Evolutionary conservation across 2,113 vertebrate genomes (phyloP), one percentile per base, ranked within the genome.

Genomic region (Sorex fumeus): DNA sequence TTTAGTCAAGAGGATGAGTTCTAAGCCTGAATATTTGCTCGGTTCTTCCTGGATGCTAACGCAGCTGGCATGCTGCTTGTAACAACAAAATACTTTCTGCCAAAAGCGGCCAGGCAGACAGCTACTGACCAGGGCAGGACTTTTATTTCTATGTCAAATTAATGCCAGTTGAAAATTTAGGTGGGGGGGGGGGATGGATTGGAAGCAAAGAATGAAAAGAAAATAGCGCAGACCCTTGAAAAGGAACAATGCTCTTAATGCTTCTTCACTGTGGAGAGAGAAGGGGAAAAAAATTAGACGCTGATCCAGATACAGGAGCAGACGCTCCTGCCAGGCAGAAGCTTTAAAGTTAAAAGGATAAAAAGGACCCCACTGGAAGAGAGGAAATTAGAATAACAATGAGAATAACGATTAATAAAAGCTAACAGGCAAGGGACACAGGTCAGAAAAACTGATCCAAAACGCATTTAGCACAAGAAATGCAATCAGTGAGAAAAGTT

Each of bases 21-120:
- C 92, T 95, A 97, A 97, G 82, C 91, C 36, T 94, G 74, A 94
- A 86, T 95, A 96, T 97, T 97, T 97, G 96, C 94, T 96, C 97
- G 66, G 93, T 95, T 70, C 74, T 94, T 82, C 74, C 91, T 95
- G 92, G 86, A 78, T 94, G 90, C 95, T 97, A 97, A 97, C 97
- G 96, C 95, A 93, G 94, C 90, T 96, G 82, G 92, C 43, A 83
- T 95, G 89, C 87, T 94, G 96, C 87, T 95, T 97, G 87, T 90
- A 97, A 97, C 93, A 95, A 96, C 95, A 90, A 96, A 90, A 95
- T 97, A 95, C 88, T 96, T 97, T 93, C 96, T 97, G 94, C 94
- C 96, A 97, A 97, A 88, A 96, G 94, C 96, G 97, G 90, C 91
- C 96, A 97, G 95, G 86, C 92, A 95, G 84, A 93, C 91, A 95